Conservation (phyloP, 2,797 vertebrate species). For the Hipposideros larvatus region DNA sequence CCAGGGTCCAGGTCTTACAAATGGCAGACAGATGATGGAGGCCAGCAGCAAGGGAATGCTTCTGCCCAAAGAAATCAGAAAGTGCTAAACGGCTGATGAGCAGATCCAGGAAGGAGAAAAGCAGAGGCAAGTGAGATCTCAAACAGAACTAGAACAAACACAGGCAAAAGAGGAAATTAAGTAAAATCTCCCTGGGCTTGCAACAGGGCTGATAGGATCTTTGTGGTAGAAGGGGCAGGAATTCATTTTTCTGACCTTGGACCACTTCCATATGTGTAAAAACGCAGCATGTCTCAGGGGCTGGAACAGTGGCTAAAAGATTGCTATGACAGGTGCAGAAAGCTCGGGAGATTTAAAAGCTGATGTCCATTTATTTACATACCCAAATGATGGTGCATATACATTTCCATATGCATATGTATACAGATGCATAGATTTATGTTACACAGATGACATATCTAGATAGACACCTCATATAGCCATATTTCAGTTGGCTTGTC, state of each 20-base stretch:
- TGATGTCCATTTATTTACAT: neutral
- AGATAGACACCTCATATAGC: neutral
- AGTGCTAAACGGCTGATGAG: neutral
- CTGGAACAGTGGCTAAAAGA: neutral
- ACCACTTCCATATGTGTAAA: neutral
- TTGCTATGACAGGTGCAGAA: neutral
- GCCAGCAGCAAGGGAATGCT: neutral
- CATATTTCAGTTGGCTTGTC: neutral
- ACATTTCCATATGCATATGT: accelerated
- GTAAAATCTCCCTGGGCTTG: neutral
- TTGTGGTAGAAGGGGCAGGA: neutral
- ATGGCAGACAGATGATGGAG: neutral
- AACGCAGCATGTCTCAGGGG: neutral
- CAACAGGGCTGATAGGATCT: neutral
- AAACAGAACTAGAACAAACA: neutral
- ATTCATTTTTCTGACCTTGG: neutral
- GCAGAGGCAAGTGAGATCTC: neutral
- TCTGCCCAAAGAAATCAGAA: neutral
- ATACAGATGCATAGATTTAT: no score
- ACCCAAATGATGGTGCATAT: no score
- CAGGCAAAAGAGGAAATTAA: neutral
- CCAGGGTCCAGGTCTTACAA: neutral
- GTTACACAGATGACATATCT: neutral
- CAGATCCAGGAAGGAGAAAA: neutral
- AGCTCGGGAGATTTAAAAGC: neutral